Evolutionary conservation across 2,888 invertebrate species (phyloP).

Genomic region (Dimorphilus gyrociliatus): DNA sequence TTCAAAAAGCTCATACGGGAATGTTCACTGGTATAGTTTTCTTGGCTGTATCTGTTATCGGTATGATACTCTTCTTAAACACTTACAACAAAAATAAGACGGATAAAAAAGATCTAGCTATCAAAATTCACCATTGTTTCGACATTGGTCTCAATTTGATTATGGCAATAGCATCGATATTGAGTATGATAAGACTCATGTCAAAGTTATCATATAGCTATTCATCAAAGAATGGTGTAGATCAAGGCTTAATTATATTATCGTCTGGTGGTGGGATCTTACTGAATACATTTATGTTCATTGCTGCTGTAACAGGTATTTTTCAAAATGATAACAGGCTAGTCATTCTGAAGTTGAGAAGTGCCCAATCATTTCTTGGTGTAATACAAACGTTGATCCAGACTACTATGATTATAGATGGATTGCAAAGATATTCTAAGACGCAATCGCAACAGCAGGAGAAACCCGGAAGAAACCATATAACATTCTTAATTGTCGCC

Average conservation of each 20-base stretch:
- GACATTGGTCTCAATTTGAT: slow-evolving; percentile 25
- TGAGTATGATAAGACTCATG: too few relatives aligned
- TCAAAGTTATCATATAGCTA: too few relatives aligned
- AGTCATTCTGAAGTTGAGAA: too few relatives aligned
- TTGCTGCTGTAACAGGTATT: too few relatives aligned
- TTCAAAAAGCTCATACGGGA: slow-evolving; percentile 39
- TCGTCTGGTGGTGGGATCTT: too few relatives aligned
- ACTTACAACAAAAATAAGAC: slow-evolving; percentile 13
- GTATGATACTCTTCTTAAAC: slow-evolving; percentile 30
- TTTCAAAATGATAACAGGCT: too few relatives aligned
- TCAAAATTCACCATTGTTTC: slow-evolving; percentile 20
- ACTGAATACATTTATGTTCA: too few relatives aligned
- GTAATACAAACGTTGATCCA: slow-evolving; percentile 27
- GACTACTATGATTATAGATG: slow-evolving; percentile 26
- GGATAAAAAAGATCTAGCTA: slow-evolving; percentile 12
- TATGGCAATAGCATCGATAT: too few relatives aligned
- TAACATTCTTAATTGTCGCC: slow-evolving; percentile 48
- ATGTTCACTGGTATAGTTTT: slow-evolving; percentile 37
- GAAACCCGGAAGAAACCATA: slow-evolving; percentile 44
- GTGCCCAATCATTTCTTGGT: too few relatives aligned
- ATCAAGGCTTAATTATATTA: too few relatives aligned
- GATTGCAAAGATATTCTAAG: slow-evolving; percentile 13
- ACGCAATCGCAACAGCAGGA: slow-evolving; percentile 23
- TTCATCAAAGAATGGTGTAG: too few relatives aligned
- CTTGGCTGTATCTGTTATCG: slow-evolving; percentile 29